Evolutionary conservation across 2,797 vertebrate species (phyloP), one percentile per base, ranked within the genome.

Genomic region (Jordanella pulchra): DNA sequence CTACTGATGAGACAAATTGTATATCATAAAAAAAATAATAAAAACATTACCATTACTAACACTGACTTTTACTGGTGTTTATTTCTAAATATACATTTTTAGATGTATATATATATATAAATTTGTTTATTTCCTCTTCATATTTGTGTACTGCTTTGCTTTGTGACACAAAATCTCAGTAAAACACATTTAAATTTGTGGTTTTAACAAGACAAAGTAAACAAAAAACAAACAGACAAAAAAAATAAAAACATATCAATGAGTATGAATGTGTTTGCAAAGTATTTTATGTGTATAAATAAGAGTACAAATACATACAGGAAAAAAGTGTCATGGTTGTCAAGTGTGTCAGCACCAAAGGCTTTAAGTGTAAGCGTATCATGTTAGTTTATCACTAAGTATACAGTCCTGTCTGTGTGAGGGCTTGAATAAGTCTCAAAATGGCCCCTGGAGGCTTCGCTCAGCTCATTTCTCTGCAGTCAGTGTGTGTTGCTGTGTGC

Each of bases 341-440:
- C 75, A 70, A 75, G 68, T 69, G 56, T 89, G 84, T 89, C 84
- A 85, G 47, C 67, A 23, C 86, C 58, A 47, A 77, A 86, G 77
- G 65, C 73, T 76, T 68, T 55, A 75, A 75, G 78, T 79, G 69
- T 81, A 86, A 83, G 84, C 88, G 67, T 78, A 87, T 84, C 71
- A 51, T 78, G 69, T 81, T 86, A 83, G 86, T 89, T 70, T 78
- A 87, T 84, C 69, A 54, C 83, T 75, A 81, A 82, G 81, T 77
- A 70, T 77, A 85, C 71, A 78, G 76, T 72, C 76, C 54, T 74
- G 77, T 87, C 75, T 83, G 61, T 72, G 69, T 51, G 76, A 76
- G 72, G 67, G 70, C 67, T 61, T 82, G 85, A 79, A 74, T 87
- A 79, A 72, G 81, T 78, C 73, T 73, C 35, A 6, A 58, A 6